Evolutionary conservation across 2,888 invertebrate species (phyloP).

Genomic region (Crioceris asparagi): DNA sequence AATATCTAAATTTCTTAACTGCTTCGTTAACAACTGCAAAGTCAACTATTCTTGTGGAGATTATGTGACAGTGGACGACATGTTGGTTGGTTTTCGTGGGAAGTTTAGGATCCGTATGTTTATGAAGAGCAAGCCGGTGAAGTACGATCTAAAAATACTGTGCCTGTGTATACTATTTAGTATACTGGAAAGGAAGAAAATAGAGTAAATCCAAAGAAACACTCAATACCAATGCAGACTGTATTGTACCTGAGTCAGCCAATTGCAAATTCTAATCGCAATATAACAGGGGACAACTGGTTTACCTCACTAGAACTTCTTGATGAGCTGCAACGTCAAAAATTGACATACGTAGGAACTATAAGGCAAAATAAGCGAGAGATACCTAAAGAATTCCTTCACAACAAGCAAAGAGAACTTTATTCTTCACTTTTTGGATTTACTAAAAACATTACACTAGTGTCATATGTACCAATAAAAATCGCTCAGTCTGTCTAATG

Average conservation of each 20-base stretch:
- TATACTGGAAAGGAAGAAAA: not conserved
- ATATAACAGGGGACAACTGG: slow-evolving; percentile 2
- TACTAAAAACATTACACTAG: slow-evolving; percentile 9
- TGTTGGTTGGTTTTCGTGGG: slow-evolving; percentile 7
- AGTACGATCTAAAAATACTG: not conserved
- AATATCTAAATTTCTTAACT: slow-evolving; percentile 8
- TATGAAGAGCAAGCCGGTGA: not conserved
- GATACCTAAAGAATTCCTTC: slow-evolving; percentile 17
- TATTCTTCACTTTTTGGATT: slow-evolving; percentile 19
- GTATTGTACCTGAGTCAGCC: not conserved
- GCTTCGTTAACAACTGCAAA: slow-evolving; percentile 8
- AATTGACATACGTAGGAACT: slow-evolving; percentile 5
- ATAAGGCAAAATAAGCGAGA: slow-evolving; percentile 8
- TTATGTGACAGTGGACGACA: slow-evolving; percentile 11
- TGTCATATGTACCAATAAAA: slow-evolving; percentile 11
- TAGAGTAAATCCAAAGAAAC: not conserved
- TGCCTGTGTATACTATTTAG: not conserved
- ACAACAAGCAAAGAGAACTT: not conserved
- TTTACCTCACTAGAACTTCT: not conserved
- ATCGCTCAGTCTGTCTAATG: slow-evolving; percentile 12
- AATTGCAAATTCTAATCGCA: not conserved
- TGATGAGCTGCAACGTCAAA: not conserved
- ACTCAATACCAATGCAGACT: not conserved
- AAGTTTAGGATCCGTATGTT: slow-evolving; percentile 5
- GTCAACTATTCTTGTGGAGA: slow-evolving; percentile 8